Evolutionary conservation across 23 tunicate genomes (phyloP).

Genomic region (Ascidia mentula): DNA sequence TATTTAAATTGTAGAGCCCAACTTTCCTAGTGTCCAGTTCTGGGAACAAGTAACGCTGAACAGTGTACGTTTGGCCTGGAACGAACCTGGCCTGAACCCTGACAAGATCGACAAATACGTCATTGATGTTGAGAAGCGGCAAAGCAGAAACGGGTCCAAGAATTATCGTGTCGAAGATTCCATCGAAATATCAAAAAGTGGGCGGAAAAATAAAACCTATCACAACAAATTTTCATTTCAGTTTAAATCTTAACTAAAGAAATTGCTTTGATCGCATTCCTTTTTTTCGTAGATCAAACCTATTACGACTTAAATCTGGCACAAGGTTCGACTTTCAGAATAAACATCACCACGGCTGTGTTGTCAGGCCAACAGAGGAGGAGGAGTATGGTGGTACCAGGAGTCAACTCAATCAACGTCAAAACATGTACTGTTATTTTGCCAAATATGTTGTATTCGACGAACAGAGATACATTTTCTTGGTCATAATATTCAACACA

Average conservation of each 20-base stretch:
- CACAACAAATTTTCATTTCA: background rate
- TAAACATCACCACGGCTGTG: slow-evolving; percentile 61
- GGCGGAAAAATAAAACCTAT: background rate
- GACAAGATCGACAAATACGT: background rate
- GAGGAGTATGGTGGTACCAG: slow-evolving; percentile 40
- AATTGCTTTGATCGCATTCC: background rate
- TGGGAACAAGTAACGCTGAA: slow-evolving; percentile 72
- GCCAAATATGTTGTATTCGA: too few species aligned
- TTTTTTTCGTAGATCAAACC: slow-evolving; percentile 2
- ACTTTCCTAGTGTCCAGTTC: slow-evolving; percentile 34
- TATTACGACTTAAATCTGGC: slow-evolving; percentile 26
- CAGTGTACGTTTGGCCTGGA: slow-evolving; percentile 53
- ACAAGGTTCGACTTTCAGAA: slow-evolving; percentile 52
- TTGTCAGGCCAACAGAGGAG: slow-evolving; percentile 24
- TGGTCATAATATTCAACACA: too few species aligned
- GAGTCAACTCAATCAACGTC: slow-evolving; percentile 23
- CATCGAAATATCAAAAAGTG: background rate
- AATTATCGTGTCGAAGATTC: background rate
- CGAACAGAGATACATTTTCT: too few species aligned
- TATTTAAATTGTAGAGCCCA: slow-evolving; percentile 32
- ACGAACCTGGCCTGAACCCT: slow-evolving; percentile 4
- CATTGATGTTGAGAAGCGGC: background rate
- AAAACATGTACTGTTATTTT: slow-evolving; percentile 58
- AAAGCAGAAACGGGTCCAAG: background rate
- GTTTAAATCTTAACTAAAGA: too few species aligned